A percentile compares a stretch with the other conserved stretches of the same genome.
phyloP scores from a whole-genome alignment of 1,140 invertebrate species.

The Onthophagus taurus region DNA sequence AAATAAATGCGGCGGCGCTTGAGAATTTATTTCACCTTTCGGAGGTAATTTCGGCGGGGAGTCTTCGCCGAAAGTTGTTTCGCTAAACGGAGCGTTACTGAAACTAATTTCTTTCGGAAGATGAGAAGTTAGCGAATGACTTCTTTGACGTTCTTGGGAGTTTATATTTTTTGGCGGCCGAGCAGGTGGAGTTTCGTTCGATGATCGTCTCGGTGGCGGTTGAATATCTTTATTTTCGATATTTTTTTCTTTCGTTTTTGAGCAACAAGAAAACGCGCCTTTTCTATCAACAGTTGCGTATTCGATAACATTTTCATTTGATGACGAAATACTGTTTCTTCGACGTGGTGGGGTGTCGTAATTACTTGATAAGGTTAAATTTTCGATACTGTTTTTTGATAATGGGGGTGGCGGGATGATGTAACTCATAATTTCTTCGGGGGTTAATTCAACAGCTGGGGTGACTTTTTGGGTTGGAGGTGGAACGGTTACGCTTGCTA shows the following conservation, averaged over 20 bases:
- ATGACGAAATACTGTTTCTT: conserved; percentile 36
- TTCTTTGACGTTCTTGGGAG: conserved; percentile 44
- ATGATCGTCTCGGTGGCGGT: conserved; percentile 48
- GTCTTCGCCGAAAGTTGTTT: conserved; percentile 22
- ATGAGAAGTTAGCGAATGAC: conserved; percentile 40
- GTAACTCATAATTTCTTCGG: conserved; percentile 61
- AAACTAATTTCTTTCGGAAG: too few species aligned
- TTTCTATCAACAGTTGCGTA: conserved; percentile 57
- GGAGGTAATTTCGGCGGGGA: conserved; percentile 44
- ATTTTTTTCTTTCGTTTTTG: conserved; percentile 45
- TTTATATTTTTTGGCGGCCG: conserved; percentile 51
- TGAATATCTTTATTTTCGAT: conserved; percentile 41
- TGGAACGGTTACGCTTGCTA: conserved; percentile 71
- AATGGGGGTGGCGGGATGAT: conserved; percentile 73
- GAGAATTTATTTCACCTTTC: conserved; percentile 40
- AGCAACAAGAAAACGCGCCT: conserved; percentile 56
- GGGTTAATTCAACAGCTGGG: conserved; percentile 59
- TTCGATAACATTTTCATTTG: conserved; percentile 44
- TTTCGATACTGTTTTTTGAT: conserved; percentile 16
- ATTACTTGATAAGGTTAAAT: conserved; percentile 22
- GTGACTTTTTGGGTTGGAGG: conserved; percentile 59
- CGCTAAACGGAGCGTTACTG: too few species aligned
- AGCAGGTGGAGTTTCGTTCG: conserved; percentile 45
- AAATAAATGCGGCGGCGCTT: conserved; percentile 49
- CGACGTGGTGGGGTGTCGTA: conserved; percentile 37